Base-by-base conservation (phyloP, 2,888 invertebrate species). In the Subacronicta megacephala region DNA sequence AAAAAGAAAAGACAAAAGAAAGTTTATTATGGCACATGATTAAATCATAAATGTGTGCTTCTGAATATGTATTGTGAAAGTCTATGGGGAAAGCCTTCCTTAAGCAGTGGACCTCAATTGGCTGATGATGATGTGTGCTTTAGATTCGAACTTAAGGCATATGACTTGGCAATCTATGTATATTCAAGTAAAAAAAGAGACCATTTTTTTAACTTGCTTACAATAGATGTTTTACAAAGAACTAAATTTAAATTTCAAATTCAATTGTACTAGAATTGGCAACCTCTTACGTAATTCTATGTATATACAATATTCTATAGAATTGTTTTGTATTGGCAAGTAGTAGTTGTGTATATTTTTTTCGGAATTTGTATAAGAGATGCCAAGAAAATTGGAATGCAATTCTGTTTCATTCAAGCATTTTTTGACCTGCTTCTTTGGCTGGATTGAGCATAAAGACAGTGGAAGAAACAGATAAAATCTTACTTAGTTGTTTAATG, bases 311-410 rank as follows among this genome's bases (percentile, higher is more conserved):
- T 20, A n/a, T 7, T 16, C 16, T 9, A 26, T 12, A 20, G 29
- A 29, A n/a, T n/a, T n/a, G n/a, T n/a, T n/a, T n/a, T n/a, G n/a
- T n/a, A n/a, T n/a, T 64, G 69, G 55, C 64, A 64, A 45, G 41
- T 10, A 40, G n/a, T 35, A 36, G 33, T 16, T 17, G 31, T 45
- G 20, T 17, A 1, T 42, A 7, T 57, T 42, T 38, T 50, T 33
- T 13, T 15, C n/a, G 18, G 16, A 59, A 38, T 50, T 60, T 31
- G 38, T 35, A 50, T 40, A 31, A 18, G 26, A 29, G 13, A 37
- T 13, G 68, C 68, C 62, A 63, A 68, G 62, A 52, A 62, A 36
- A 66, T 33, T n/a, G 10, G n/a, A 59, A 52, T 13, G 15, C 20
- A 18, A 46, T 45, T 35, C n/a, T 4, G 18, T 15, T 45, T 53